Percentiles rank a stretch among this genome's conserved stretches.
Conservation (phyloP, 2,113 vertebrate genomes). For the Phaethon lepturus region DNA sequence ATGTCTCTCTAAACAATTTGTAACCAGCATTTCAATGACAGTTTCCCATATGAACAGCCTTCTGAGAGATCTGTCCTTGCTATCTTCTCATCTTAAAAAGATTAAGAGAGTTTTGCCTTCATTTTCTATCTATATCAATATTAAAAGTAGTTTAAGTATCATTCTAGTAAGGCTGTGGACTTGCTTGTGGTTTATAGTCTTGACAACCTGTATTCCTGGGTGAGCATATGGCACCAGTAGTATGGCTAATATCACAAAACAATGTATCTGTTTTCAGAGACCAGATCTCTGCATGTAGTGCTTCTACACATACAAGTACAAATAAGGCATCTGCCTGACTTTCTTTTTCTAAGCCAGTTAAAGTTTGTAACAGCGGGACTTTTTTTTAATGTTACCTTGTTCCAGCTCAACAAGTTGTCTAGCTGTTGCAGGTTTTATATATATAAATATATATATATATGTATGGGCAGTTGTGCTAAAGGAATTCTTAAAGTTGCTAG, state of each 20-base stretch:
- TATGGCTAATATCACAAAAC: background rate
- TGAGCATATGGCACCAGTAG: background rate
- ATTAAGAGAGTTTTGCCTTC: background rate
- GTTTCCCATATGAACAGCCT: fast-evolving
- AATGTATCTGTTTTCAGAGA: background rate
- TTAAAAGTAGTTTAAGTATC: background rate
- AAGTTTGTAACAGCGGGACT: background rate
- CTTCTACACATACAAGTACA: background rate
- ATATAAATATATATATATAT: fast-evolving
- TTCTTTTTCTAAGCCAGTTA: background rate
- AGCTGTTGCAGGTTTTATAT: background rate
- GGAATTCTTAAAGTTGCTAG: background rate
- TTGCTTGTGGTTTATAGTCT: background rate
- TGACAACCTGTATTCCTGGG: background rate
- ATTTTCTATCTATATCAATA: background rate
- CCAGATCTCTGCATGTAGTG: background rate
- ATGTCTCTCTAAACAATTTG: background rate
- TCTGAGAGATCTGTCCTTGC: background rate
- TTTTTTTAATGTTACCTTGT: background rate
- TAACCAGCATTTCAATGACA: background rate
- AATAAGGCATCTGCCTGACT: background rate
- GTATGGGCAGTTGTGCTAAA: background rate
- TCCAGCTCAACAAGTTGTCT: fast-evolving
- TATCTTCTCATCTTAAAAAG: background rate
- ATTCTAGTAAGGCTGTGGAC: background rate